These are phyloP conservation scores for Blastomussa wellsi DNA, from an alignment of 92 coral and sea anemone species.

Conservation along the genomic window DNA sequence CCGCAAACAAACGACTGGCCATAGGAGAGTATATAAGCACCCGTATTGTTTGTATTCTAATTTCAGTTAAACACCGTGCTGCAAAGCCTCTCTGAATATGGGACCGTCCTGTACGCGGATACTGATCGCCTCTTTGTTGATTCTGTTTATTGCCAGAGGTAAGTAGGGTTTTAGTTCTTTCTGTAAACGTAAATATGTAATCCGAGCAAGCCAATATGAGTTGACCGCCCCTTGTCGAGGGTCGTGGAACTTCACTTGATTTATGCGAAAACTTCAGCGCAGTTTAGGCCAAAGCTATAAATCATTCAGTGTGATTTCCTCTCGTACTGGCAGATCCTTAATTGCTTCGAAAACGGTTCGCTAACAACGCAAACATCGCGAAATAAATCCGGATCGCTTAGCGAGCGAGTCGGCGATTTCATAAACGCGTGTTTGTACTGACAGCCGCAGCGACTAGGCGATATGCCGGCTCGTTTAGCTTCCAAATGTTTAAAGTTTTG, in stretches of 20 bases:
- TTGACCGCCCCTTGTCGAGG: slow-evolving; percentile 46
- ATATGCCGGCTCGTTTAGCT: neutral
- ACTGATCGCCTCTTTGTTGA: slow-evolving; percentile 5
- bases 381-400: slow-evolving; percentile 21
- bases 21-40: slow-evolving; percentile 44
- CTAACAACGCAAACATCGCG: slow-evolving; percentile 41
- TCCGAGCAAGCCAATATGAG: slow-evolving; percentile 44
- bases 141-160: slow-evolving; percentile 16
- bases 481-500: neutral
- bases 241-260: slow-evolving; percentile 58
- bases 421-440: slow-evolving; percentile 23
- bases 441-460: neutral
- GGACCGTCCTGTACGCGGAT: slow-evolving; percentile 32
- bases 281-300: slow-evolving; percentile 56
- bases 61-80: slow-evolving; percentile 31
- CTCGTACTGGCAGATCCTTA: slow-evolving; percentile 43
- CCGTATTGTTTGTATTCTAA: slow-evolving; percentile 37
- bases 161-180: slow-evolving; percentile 32
- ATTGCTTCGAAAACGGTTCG: slow-evolving; percentile 42
- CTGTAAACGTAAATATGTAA: slow-evolving; percentile 51
- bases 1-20: slow-evolving; percentile 38
- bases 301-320: slow-evolving; percentile 58
- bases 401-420: slow-evolving; percentile 14
- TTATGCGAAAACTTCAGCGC: slow-evolving; percentile 77
- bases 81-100: slow-evolving; percentile 13